Evolutionary conservation across 2,113 vertebrate genomes (phyloP), one percentile per base, ranked within the genome.

Genomic region (cattle (Bos taurus)): DNA sequence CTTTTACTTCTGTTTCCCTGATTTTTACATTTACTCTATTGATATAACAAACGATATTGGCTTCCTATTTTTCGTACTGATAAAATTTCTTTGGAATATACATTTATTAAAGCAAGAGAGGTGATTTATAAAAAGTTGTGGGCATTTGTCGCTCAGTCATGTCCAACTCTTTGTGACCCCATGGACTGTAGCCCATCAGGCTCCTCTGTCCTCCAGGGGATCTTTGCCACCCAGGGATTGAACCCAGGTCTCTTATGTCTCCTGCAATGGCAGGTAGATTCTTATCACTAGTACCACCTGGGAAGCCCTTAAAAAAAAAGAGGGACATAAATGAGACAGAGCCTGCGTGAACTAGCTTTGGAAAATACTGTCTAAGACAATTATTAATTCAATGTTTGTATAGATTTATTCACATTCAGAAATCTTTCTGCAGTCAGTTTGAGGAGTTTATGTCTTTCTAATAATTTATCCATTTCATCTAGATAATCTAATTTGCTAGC

Each of bases 141-240:
- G n/a, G 33, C 3, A 0, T 67, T 67, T 19, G 33, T 36, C 0
- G 0, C n/a, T 36, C n/a, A 40, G 19, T 71, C 10, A 1, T 71
- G 10, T 23, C 10, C 67, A 71, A 12, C n/a, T 71, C 67, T 40
- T 71, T 40, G n/a, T 21, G n/a, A 71, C n/a, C 19, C n/a, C 67
- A 23, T 40, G n/a, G n/a, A 71, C 67, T 71, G 67, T 40, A 6
- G 67, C n/a, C 67, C 1, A 0, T 11, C 5, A 71, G 67, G 19
- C 19, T 71, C 10, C n/a, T 40, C 67, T 40, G n/a, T 40, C n/a
- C 67, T 71, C 67, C n/a, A 40, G 67, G 17, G 4, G 9, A 12
- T 71, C 67, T 71, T 71, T 5, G 2, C n/a, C 5, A 40, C 67
- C 19, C 67, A 71, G 67, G n/a, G n/a, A 23, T 0, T 36, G 67